These are phyloP conservation scores for Pangasius sanitwongsei DNA, from an alignment of 2,797 vertebrate genomes.

Conservation along the genomic window DNA sequence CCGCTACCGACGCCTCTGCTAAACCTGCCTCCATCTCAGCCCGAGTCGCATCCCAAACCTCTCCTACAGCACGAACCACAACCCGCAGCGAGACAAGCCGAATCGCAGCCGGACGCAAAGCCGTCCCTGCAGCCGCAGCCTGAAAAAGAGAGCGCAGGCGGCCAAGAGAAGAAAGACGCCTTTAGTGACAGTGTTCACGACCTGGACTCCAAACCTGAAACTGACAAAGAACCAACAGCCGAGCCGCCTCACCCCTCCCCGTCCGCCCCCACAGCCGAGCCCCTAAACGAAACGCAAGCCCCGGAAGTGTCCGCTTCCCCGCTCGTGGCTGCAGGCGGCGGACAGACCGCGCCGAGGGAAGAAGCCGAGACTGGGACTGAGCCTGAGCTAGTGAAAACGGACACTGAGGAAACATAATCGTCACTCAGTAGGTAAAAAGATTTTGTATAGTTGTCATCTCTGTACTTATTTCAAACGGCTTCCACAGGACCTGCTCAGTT, in stretches of 20 bases:
- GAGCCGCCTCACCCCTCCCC: constrained; percentile 48
- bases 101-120: constrained; percentile 41
- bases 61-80: constrained; percentile 49
- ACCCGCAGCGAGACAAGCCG: constrained; percentile 24
- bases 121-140: constrained; percentile 49
- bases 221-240: constrained; percentile 61
- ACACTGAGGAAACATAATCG: constrained; percentile 99
- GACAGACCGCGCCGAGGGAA: constrained; percentile 91
- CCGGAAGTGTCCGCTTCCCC: constrained; percentile 74
- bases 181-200: constrained; percentile 81
- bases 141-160: constrained; percentile 66
- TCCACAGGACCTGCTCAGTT: constrained; percentile 87
- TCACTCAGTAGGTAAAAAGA: constrained; percentile 99
- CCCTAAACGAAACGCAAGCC: constrained; percentile 58
- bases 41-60: constrained; percentile 52
- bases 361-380: constrained; percentile 96
- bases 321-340: constrained; percentile 86
- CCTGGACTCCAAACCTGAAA: constrained; percentile 79
- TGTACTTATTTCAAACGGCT: constrained; percentile 94
- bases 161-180: background rate
- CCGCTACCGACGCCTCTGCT: constrained; percentile 76
- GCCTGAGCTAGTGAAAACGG: constrained; percentile 99
- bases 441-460: constrained; percentile 99
- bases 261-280: constrained; percentile 28
- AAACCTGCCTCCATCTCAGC: constrained; percentile 52